Conservation (phyloP, 2,113 vertebrate species). For the Lasiurus borealis region DNA sequence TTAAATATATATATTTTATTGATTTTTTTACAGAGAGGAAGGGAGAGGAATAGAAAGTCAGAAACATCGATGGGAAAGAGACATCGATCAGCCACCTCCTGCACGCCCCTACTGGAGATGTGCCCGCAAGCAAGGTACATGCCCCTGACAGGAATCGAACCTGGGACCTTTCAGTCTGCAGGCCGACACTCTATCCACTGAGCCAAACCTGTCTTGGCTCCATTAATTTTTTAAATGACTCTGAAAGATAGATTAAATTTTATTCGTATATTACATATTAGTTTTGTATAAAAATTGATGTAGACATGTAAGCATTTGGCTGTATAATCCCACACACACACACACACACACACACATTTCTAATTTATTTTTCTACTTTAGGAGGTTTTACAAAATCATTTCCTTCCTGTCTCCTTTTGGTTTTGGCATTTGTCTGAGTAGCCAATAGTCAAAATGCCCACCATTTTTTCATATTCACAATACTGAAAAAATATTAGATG, state of each 20-base stretch:
- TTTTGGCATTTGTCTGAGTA: constrained; percentile 1
- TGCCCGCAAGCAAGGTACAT: too few species aligned
- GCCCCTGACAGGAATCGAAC: too few species aligned
- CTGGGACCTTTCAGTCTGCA: too few species aligned
- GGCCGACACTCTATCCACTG: too few species aligned
- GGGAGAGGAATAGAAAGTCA: too few species aligned
- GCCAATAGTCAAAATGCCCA: not conserved
- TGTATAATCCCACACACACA: not conserved
- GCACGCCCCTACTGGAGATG: too few species aligned
- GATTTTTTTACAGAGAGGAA: too few species aligned
- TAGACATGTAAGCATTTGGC: not conserved
- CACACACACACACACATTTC: too few species aligned
- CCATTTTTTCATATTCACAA: constrained; percentile 15
- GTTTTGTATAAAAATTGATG: not conserved
- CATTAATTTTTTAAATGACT: not conserved
- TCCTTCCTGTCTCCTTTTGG: not conserved
- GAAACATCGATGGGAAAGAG: too few species aligned
- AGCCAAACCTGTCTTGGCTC: too few species aligned
- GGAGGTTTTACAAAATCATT: not conserved
- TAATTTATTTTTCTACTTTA: not conserved
- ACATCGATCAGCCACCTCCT: too few species aligned
- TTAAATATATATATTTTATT: too few species aligned
- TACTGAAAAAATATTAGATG: not conserved
- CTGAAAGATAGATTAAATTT: not conserved
- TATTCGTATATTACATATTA: not conserved